phyloP scores from a whole-genome alignment of 1,140 invertebrate genomes.

The Caenorhabditis inopinata region DNA sequence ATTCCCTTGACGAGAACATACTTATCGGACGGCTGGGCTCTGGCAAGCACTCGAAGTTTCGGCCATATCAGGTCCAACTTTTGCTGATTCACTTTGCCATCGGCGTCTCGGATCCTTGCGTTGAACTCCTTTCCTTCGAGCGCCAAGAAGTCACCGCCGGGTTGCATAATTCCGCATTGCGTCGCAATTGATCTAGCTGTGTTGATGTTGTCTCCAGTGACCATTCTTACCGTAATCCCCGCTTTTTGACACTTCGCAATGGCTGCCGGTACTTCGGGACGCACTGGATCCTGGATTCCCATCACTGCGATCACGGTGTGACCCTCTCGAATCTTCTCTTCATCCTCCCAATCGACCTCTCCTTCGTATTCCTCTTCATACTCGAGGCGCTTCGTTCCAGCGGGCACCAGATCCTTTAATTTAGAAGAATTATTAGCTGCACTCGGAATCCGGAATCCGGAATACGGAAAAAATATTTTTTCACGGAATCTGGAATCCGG shows the following conservation, averaged over 20 bases:
- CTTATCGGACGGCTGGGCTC: conserved; percentile 59
- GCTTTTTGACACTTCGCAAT: conserved; percentile 92
- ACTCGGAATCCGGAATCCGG: too few species aligned
- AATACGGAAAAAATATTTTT: too few species aligned
- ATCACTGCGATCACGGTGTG: conserved; percentile 62
- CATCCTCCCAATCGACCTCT: conserved; percentile 66
- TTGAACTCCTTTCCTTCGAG: conserved; percentile 66
- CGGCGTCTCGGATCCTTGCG: conserved; percentile 77
- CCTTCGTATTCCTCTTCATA: conserved; percentile 50
- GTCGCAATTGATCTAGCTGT: conserved; percentile 76
- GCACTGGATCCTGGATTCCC: conserved; percentile 78
- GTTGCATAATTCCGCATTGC: conserved; percentile 87
- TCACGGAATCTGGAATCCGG: too few species aligned
- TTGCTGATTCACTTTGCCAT: conserved; percentile 49
- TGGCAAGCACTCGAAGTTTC: conserved; percentile 52
- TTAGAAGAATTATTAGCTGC: too few species aligned
- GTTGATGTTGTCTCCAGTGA: conserved; percentile 63
- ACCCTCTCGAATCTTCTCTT: conserved; percentile 52
- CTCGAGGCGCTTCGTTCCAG: conserved; percentile 48
- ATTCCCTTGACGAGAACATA: conserved; percentile 59
- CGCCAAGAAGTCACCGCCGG: conserved; percentile 65
- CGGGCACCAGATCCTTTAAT: conserved; percentile 85
- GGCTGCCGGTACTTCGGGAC: conserved; percentile 93
- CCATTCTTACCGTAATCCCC: conserved; percentile 78
- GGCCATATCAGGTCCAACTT: conserved; percentile 56